These are phyloP conservation scores for Lycorma delicatula DNA, from an alignment of 1,140 invertebrate species.

Conservation along the genomic window DNA sequence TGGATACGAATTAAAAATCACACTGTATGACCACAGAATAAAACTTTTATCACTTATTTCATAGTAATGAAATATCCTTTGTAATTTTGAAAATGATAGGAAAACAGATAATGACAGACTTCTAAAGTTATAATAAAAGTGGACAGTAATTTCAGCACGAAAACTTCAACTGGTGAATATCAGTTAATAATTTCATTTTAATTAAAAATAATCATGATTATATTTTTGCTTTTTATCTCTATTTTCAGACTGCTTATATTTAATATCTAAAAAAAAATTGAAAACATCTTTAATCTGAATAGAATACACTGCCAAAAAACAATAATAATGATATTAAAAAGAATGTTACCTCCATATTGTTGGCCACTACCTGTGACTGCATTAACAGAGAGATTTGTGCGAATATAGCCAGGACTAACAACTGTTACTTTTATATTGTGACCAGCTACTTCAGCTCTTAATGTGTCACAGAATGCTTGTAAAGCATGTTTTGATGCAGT, in stretches of 20 bases:
- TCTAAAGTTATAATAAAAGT: too few relatives aligned
- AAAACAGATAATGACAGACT: too few relatives aligned
- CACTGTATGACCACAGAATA: too few relatives aligned
- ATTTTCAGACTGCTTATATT: background rate
- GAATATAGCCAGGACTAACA: slow-evolving; percentile 82
- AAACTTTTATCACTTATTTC: too few relatives aligned
- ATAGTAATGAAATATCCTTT: too few relatives aligned
- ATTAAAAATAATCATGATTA: background rate
- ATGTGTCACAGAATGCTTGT: slow-evolving; percentile 77
- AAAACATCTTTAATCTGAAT: background rate
- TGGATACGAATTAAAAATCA: too few relatives aligned
- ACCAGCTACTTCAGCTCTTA: slow-evolving; percentile 67
- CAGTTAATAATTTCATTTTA: background rate
- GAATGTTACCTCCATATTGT: slow-evolving; percentile 60
- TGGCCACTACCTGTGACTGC: slow-evolving; percentile 71
- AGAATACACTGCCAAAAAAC: background rate
- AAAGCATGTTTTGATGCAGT: slow-evolving; percentile 91
- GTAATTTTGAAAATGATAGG: too few relatives aligned
- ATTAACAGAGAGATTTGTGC: slow-evolving; percentile 80
- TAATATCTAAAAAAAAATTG: background rate
- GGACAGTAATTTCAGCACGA: too few relatives aligned
- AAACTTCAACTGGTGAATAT: too few relatives aligned
- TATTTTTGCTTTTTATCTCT: background rate
- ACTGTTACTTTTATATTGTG: slow-evolving; percentile 72
- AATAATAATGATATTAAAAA: slow-evolving; percentile 2